phyloP scores from a whole-genome alignment of 2,888 invertebrate species.

The Metopia argyrocephala region DNA sequence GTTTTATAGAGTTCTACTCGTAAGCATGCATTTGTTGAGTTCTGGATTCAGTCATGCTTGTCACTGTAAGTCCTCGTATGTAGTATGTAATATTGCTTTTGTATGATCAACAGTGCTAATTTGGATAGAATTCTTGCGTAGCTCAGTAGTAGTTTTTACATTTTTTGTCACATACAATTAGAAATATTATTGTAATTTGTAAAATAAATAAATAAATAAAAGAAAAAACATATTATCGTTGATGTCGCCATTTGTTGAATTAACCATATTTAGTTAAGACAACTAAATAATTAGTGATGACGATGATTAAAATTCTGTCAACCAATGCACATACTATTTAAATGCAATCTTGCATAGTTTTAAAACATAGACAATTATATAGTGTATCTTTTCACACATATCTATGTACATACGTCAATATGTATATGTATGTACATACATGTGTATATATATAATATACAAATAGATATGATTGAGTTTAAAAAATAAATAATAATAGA shows the following conservation, averaged over 20 bases:
- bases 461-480: too few relatives aligned
- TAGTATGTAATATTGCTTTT: too few relatives aligned
- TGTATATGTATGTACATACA: background rate
- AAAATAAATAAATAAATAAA: too few relatives aligned
- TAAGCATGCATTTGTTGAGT: too few relatives aligned
- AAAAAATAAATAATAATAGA: too few relatives aligned
- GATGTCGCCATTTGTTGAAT: conserved; percentile 35
- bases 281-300: conserved; percentile 56
- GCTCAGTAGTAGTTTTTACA: conserved; percentile 48
- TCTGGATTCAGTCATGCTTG: too few relatives aligned
- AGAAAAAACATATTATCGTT: conserved; percentile 37
- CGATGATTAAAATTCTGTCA: conserved; percentile 51
- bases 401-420: background rate
- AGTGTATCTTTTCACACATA: background rate
- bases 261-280: conserved; percentile 60
- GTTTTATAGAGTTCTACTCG: too few relatives aligned
- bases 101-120: conserved; percentile 2
- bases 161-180: conserved; percentile 31
- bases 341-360: background rate
- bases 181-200: conserved; percentile 33
- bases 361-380: background rate
- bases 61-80: too few relatives aligned
- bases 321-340: conserved; percentile 20
- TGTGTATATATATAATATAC: background rate
- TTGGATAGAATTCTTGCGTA: conserved; percentile 46